Evolutionary conservation across 1,140 invertebrate genomes (phyloP), one percentile per base, ranked within the genome.

Genomic region (Drosophila mojavensis): DNA sequence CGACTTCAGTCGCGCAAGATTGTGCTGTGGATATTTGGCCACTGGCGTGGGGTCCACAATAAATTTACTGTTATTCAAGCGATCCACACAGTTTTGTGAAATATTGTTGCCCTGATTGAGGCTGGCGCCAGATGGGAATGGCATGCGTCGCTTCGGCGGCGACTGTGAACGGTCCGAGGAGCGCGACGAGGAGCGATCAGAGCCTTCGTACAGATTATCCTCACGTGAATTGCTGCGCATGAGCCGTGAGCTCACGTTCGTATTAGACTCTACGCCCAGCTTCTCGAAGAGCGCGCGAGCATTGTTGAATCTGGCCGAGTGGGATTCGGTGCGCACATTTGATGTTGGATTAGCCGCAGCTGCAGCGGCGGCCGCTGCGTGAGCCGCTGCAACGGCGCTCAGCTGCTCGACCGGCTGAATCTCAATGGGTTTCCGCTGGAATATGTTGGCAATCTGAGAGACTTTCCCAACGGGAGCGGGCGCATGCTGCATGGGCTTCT

Each of bases 251-350:
- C 82, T 91, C 3, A 92, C 77, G 78, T 92, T 94, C 84, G 95
- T 95, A 36, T 79, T 91, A 24, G 91, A 91, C 78, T 96, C 96
- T 66, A 96, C 95, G 24, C 97, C 97, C 63, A 98, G 94, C 88
- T 98, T 97, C 92, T 98, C 97, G 93, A 99, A 98, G 24, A 99
- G 94, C 26, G 97, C 97, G 36, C 97, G 94, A 0, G 98, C 98
- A 92, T 96, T 97, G 91, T 98, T 98, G 92, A 99, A 98, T 54
- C 98, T 93, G 15, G 97, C 96, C 72, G 97, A 95, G 91, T 98
- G 97, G 72, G 97, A 97, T 93, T 98, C 97, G 3, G 96, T 97
- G 56, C 97, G 94, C 47, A 96, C 96, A 10, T 36, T 36, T 7
- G 43, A 3, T n/a, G 97, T 95, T 3, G 96, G 96, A 33, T 78